A percentile compares a stretch with the other conserved stretches of the same genome.
phyloP scores from a whole-genome alignment of 2,797 vertebrate genomes.

The Pantherophis alleghaniensis region DNA sequence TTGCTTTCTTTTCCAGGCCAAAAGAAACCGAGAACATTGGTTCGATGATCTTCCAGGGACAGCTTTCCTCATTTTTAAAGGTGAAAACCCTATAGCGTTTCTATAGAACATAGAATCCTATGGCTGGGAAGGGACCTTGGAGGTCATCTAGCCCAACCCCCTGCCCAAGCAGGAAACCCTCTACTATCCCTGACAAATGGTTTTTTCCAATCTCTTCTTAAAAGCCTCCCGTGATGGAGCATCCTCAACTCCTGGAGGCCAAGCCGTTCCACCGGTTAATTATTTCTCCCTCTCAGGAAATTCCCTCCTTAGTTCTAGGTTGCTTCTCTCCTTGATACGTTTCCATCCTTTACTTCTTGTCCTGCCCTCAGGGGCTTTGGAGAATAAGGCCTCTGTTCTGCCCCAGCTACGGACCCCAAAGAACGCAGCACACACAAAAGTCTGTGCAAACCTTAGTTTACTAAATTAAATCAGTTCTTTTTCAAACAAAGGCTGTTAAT shows the following conservation, averaged over 20 bases:
- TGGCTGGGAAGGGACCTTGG: not conserved
- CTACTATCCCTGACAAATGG: not conserved
- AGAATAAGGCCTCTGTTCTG: not conserved
- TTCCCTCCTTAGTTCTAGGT: not conserved
- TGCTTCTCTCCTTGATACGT: not conserved
- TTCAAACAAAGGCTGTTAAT: too few species aligned
- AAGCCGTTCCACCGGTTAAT: not conserved
- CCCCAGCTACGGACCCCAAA: too few species aligned
- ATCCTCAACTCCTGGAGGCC: not conserved
- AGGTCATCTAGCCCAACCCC: not conserved
- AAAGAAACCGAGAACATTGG: slow-evolving; percentile 90
- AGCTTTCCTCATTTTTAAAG: slow-evolving; percentile 95
- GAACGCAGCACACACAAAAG: too few species aligned
- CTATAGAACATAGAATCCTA: not conserved
- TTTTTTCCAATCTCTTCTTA: not conserved
- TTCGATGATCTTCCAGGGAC: slow-evolving; percentile 95
- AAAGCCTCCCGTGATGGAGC: not conserved
- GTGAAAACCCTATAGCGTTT: slow-evolving; percentile 53
- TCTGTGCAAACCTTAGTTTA: too few species aligned
- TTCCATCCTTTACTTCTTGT: not conserved
- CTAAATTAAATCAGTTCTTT: too few species aligned
- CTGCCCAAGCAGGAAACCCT: not conserved
- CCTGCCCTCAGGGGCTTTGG: not conserved
- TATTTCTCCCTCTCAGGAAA: not conserved
- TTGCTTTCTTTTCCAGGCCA: slow-evolving; percentile 73